These are phyloP conservation scores for Schizopygopsis malacanthus DNA, from an alignment of 2,797 vertebrate species.

Conservation along the genomic window DNA sequence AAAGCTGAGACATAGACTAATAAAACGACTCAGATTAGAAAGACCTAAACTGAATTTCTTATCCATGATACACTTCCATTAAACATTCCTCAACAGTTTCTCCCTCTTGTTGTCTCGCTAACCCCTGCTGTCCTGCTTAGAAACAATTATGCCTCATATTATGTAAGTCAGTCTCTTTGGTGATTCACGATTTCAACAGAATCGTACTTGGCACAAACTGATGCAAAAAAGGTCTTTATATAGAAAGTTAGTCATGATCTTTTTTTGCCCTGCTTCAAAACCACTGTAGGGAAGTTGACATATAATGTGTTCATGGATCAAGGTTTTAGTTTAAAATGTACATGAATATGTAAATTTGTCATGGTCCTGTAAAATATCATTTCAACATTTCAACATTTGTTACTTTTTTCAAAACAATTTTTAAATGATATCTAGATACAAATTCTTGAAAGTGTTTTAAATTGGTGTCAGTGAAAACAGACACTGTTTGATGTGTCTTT, in stretches of 20 bases:
- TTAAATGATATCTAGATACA: neutral
- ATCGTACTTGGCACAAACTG: neutral
- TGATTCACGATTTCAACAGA: conserved; percentile 10
- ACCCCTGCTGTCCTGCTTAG: neutral
- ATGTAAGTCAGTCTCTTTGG: neutral
- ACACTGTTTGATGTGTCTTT: neutral
- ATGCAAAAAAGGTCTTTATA: neutral
- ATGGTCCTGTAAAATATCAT: neutral
- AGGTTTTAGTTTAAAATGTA: neutral
- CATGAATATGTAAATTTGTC: neutral
- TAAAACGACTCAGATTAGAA: neutral
- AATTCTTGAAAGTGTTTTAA: neutral
- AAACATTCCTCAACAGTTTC: neutral
- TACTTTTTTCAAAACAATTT: neutral
- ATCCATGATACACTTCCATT: neutral
- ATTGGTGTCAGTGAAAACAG: neutral
- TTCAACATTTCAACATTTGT: neutral
- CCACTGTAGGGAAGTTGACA: neutral
- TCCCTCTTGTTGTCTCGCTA: neutral
- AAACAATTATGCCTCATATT: neutral
- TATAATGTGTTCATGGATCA: neutral
- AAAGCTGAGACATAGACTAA: neutral
- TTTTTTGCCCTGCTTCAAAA: neutral
- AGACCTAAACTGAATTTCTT: neutral
- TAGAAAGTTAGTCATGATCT: neutral